Evolutionary conservation across 2,113 vertebrate genomes (phyloP), one percentile per base, ranked within the genome.

Genomic region (Poeciliopsis occidentalis): DNA sequence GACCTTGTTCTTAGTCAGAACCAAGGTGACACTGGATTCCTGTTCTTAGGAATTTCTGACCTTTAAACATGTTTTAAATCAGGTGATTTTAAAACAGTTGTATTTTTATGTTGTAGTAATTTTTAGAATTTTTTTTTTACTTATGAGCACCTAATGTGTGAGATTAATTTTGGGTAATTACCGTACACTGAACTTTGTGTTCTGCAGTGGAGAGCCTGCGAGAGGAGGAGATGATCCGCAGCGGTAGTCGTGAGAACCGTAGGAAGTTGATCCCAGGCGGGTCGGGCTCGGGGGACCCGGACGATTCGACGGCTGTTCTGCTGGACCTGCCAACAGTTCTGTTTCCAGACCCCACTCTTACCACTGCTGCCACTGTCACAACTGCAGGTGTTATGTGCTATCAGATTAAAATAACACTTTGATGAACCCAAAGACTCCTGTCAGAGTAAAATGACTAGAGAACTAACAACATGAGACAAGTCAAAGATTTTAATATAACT

Each of bases 161-260:
- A 64, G 11, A 64, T 64, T 1, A 1, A 34, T 22, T n/a, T 44
- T 4, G 39, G 24, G 2, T 76, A 4, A 64, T 27, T 12, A 54
- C 29, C 3, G 1, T 29, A 29, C 24, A 24, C 37, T 31, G 27
- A 12, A 24, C 4, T 68, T 69, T 39, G 29, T 81, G 7, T 76
- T 31, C 63, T 19, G 24, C 66, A 92, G 94, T 95, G 78, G 85
- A 86, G 30, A 71, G 87, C 47, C 84, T 95, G 63, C 88, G 87
- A 22, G 92, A 94, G 62, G 95, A 95, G 13, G 93, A 94, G 82
- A 61, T 91, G 78, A 85, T 92, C 54, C 94, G 94, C 54, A 94
- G 85, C 6, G 89, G 91, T 17, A 91, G 86, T 67, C 87, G 90
- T 54, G 92, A 94, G 44, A 85, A 93, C 67, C 91, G 72, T 75